phyloP scores from a whole-genome alignment of 2,113 vertebrate species.

The Isurus oxyrinchus region DNA sequence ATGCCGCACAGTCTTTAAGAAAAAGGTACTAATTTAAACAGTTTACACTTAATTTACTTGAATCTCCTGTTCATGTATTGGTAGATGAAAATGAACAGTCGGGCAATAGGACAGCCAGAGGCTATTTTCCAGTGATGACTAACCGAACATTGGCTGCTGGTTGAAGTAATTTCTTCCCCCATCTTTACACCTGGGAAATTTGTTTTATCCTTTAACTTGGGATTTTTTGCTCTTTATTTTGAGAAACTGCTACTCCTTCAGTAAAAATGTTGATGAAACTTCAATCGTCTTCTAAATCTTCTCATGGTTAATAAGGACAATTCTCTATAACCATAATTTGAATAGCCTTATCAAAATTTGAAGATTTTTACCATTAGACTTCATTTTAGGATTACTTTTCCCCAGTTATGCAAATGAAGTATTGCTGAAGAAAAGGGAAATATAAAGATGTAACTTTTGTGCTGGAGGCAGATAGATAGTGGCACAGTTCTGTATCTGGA shows the following conservation, averaged over 20 bases:
- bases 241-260: background rate
- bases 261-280: background rate
- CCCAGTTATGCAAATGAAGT: background rate
- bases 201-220: background rate
- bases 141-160: background rate
- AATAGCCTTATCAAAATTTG: background rate
- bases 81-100: background rate
- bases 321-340: background rate
- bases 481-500: background rate
- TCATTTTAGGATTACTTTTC: background rate
- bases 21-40: conserved; percentile 4
- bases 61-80: background rate
- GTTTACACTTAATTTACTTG: conserved; percentile 23
- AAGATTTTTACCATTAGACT: background rate
- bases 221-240: background rate
- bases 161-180: background rate
- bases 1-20: background rate
- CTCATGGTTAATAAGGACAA: background rate
- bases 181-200: background rate
- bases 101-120: background rate
- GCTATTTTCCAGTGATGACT: background rate
- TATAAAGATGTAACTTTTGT: background rate
- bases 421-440: background rate
- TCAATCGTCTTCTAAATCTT: background rate
- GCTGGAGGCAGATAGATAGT: too few species aligned